These are phyloP conservation scores for Cossypha niveicapilla DNA, from an alignment of 2,797 vertebrate genomes.

Conservation along the genomic window DNA sequence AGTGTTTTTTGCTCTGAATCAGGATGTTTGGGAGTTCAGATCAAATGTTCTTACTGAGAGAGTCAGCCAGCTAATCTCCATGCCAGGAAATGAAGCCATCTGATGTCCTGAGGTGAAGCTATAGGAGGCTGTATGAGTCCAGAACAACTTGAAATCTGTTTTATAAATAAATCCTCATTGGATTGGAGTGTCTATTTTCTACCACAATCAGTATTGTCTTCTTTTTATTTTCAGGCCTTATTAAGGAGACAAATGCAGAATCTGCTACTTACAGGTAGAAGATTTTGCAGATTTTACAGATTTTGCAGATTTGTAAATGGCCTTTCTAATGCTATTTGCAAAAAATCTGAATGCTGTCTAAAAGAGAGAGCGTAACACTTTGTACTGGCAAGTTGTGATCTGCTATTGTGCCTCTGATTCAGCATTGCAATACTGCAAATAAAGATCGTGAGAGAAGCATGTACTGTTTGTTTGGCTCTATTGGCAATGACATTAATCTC, in stretches of 20 bases:
- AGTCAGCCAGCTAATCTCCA: conserved; percentile 55
- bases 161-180: conserved; percentile 44
- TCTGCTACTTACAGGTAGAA: neutral
- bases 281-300: neutral
- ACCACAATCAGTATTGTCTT: neutral
- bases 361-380: neutral
- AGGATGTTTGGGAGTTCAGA: conserved; percentile 60
- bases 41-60: conserved; percentile 54
- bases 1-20: conserved; percentile 54
- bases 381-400: neutral
- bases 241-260: neutral
- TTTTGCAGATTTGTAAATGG: neutral
- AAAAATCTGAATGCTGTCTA: neutral
- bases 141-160: conserved; percentile 50
- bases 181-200: neutral
- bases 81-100: conserved; percentile 65
- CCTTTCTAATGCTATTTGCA: neutral
- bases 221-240: neutral
- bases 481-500: neutral
- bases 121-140: conserved; percentile 30
- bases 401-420: neutral
- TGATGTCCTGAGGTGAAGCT: conserved; percentile 61
- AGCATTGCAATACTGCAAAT: neutral
- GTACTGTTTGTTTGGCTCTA: neutral
- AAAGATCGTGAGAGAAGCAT: neutral